A percentile compares a stretch with the other conserved stretches of the same genome.
Conservation (phyloP, 2,888 invertebrate genomes). For the Drepana falcataria region DNA sequence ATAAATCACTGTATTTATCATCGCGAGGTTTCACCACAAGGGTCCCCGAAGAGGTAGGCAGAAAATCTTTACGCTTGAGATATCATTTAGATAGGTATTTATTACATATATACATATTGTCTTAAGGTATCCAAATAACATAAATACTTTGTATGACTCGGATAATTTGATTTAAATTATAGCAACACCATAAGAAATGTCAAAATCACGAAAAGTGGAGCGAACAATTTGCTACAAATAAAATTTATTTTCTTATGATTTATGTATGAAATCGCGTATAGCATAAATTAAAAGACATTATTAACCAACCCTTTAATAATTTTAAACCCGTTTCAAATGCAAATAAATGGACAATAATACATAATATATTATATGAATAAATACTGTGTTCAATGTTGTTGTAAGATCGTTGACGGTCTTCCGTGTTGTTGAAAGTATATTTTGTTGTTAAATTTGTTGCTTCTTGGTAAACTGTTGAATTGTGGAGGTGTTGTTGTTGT, state of each 20-base stretch:
- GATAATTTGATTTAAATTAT: conserved; percentile 4
- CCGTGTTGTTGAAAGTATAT: conserved; percentile 27
- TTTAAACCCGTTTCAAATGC: background rate
- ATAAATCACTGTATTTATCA: no score
- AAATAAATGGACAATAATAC: conserved; percentile 19
- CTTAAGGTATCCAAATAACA: background rate
- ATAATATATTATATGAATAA: conserved; percentile 13
- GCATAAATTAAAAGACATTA: conserved; percentile 29
- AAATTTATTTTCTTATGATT: conserved; percentile 45
- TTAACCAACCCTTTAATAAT: conserved; percentile 6
- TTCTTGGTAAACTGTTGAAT: conserved; percentile 34
- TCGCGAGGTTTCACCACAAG: no score
- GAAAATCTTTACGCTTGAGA: no score
- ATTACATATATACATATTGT: background rate
- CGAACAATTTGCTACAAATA: conserved; percentile 51
- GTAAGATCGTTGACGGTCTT: conserved; percentile 3
- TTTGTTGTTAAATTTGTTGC: conserved; percentile 21
- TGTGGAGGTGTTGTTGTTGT: conserved; percentile 34
- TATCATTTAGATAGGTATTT: no score
- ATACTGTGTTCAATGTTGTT: conserved; percentile 18
- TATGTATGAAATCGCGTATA: conserved; percentile 63
- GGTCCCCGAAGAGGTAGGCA: no score
- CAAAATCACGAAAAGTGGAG: conserved; percentile 60
- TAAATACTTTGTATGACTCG: background rate
- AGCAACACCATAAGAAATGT: conserved; percentile 48